These are phyloP conservation scores for Onychorhynchus coronatus DNA, from an alignment of 2,113 vertebrate genomes.

Conservation along the genomic window DNA sequence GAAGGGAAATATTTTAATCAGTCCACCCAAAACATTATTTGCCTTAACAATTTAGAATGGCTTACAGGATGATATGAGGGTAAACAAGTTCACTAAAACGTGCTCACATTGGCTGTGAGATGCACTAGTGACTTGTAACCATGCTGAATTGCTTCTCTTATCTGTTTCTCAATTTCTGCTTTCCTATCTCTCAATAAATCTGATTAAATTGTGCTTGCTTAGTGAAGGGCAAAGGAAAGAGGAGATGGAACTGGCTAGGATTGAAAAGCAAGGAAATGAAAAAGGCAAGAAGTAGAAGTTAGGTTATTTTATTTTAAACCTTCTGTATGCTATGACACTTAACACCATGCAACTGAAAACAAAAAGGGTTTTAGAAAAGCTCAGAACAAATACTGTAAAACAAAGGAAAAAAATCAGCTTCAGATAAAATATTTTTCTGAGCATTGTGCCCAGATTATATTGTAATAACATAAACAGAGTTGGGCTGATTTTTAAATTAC, in stretches of 20 bases:
- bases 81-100: not conserved
- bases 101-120: not conserved
- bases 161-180: constrained; percentile 19
- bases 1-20: not conserved
- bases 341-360: not conserved
- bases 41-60: not conserved
- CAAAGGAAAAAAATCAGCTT: not conserved
- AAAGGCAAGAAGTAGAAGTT: not conserved
- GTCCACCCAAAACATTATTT: not conserved
- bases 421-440: not conserved
- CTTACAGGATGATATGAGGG: not conserved
- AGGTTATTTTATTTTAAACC: not conserved
- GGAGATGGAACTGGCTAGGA: not conserved
- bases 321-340: not conserved
- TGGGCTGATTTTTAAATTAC: not conserved
- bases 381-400: not conserved
- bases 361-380: not conserved
- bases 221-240: constrained; percentile 44
- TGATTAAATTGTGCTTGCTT: constrained; percentile 61
- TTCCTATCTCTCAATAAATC: constrained; percentile 36
- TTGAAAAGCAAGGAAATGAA: constrained; percentile 5
- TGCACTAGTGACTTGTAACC: not conserved
- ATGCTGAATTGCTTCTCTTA: constrained; percentile 13
- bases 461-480: not conserved
- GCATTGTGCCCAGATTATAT: not conserved